Conservation (phyloP, 2,113 vertebrate species). For the Vombatus ursinus region DNA sequence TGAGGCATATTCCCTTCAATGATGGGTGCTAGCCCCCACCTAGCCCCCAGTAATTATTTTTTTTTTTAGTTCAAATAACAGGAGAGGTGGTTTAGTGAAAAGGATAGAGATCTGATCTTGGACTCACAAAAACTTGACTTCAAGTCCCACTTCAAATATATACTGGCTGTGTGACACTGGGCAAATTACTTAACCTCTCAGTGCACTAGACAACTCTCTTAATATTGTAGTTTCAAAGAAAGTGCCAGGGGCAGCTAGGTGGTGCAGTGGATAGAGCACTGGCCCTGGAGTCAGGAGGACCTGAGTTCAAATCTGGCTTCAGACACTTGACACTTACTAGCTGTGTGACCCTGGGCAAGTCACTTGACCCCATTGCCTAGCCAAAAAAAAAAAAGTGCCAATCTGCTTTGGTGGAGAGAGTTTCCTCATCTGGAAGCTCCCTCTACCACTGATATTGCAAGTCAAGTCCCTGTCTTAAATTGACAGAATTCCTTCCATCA, state of each 20-base stretch:
- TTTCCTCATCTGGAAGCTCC: neutral
- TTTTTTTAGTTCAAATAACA: neutral
- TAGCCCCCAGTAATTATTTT: neutral
- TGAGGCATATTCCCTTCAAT: no score
- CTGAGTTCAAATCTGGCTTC: no score
- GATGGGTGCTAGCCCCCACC: no score
- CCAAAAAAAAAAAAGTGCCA: no score
- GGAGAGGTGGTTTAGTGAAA: neutral
- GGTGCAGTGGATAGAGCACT: no score
- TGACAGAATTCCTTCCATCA: neutral
- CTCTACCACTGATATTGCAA: neutral
- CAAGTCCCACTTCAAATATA: neutral
- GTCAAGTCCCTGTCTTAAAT: neutral
- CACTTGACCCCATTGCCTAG: no score
- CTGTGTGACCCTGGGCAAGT: no score
- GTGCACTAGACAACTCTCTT: neutral
- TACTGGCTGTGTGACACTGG: neutral
- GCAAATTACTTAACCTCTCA: neutral
- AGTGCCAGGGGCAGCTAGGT: neutral
- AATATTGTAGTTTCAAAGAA: neutral
- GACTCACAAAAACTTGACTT: neutral
- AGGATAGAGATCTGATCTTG: neutral
- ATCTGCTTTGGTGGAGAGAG: neutral
- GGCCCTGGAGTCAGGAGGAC: no score
- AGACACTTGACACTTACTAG: no score